phyloP scores from a whole-genome alignment of 2,797 vertebrate genomes.

The Hyperoplus immaculatus region DNA sequence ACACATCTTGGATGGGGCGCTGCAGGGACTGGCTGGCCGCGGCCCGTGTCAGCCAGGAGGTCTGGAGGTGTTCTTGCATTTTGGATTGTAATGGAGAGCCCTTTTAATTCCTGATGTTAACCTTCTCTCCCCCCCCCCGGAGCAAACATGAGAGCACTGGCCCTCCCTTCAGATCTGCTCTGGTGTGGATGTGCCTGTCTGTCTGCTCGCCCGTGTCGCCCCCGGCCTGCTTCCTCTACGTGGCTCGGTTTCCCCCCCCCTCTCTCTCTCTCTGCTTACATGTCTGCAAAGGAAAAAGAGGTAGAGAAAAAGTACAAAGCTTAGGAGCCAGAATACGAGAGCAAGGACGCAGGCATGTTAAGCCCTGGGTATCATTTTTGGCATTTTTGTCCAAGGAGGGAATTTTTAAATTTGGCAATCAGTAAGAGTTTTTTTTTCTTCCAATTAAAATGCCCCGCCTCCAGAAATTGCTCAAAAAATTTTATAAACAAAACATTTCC shows the following conservation, averaged over 20 bases:
- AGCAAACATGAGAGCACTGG: conserved; percentile 54
- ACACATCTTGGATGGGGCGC: conserved; percentile 56
- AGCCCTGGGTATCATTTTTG: too few species aligned
- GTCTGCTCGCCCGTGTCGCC: conserved; percentile 53
- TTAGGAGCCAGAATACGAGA: conserved; percentile 38
- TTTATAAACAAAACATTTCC: too few species aligned
- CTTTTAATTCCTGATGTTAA: conserved; percentile 76
- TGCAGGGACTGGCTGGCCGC: conserved; percentile 41
- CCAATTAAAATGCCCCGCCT: too few species aligned
- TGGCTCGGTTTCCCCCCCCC: background rate
- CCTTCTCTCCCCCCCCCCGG: conserved; percentile 62
- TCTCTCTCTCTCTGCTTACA: conserved; percentile 74
- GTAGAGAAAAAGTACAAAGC: conserved; percentile 56
- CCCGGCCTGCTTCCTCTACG: conserved; percentile 34
- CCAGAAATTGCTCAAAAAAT: too few species aligned
- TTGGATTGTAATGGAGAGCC: conserved; percentile 49
- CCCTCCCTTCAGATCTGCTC: conserved; percentile 58
- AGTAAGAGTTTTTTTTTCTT: too few species aligned
- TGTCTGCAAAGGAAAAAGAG: conserved; percentile 78
- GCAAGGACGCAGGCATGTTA: conserved; percentile 18
- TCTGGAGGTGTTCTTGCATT: conserved; percentile 56
- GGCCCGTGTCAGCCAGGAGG: conserved; percentile 9
- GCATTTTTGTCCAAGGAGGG: too few species aligned
- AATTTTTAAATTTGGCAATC: too few species aligned
- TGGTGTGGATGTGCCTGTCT: conserved; percentile 63